Conservation (phyloP, 2,888 invertebrate genomes). For the Meandrusa payeni region DNA sequence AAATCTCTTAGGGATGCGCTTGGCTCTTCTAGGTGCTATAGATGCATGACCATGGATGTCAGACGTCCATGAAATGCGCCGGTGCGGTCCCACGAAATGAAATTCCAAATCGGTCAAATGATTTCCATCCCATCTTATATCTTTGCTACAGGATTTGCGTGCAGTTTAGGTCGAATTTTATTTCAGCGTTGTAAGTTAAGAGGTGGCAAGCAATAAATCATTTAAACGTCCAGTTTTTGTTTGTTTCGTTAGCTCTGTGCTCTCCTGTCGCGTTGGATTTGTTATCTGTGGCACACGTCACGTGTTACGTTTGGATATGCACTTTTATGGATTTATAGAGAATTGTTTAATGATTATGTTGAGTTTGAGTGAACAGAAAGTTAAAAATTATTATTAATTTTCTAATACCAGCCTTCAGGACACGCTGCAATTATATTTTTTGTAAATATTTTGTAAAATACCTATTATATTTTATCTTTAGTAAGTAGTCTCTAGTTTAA, state of each 20-base stretch:
- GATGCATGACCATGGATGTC: constrained; percentile 26
- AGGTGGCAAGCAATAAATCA: constrained; percentile 18
- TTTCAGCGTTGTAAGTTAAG: constrained; percentile 6
- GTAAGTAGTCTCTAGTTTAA: too few species aligned
- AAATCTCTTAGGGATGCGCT: too few species aligned
- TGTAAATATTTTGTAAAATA: too few species aligned
- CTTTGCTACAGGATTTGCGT: constrained; percentile 1
- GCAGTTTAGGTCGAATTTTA: constrained; percentile 23
- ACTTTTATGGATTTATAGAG: too few species aligned
- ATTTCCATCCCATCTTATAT: constrained; percentile 30
- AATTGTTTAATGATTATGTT: too few species aligned
- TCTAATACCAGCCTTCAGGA: too few species aligned
- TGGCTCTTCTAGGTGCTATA: constrained; percentile 17
- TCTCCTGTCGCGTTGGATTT: not conserved
- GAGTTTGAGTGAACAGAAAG: too few species aligned
- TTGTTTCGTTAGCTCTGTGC: constrained; percentile 12
- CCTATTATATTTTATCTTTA: too few species aligned
- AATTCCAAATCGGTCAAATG: constrained; percentile 46
- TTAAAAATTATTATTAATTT: too few species aligned
- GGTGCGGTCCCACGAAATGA: constrained; percentile 37
- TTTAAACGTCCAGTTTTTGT: not conserved
- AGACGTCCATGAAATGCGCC: constrained; percentile 42
- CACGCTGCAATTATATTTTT: too few species aligned
- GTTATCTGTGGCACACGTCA: constrained; percentile 14
- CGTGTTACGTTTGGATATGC: not conserved